Evolutionary conservation across 2,797 vertebrate genomes (phyloP).

Genomic region (Moxostoma hubbsi): DNA sequence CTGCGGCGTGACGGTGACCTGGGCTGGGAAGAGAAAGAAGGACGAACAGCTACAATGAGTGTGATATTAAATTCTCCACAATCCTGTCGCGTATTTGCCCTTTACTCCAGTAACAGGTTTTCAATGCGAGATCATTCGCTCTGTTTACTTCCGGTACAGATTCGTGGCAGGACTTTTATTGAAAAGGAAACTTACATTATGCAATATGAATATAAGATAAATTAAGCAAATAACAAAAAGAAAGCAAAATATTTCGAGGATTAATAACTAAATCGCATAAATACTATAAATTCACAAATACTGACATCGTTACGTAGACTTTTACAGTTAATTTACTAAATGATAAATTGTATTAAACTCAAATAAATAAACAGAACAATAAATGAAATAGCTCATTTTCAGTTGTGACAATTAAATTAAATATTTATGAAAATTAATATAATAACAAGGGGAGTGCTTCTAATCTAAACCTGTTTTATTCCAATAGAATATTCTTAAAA

Average conservation of each 20-base stretch:
- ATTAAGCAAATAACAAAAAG: not conserved
- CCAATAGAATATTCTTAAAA: too few relatives aligned
- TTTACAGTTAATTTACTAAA: too few relatives aligned
- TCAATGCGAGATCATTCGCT: not conserved
- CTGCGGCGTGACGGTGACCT: not conserved
- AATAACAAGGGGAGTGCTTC: too few relatives aligned
- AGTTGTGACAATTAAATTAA: too few relatives aligned
- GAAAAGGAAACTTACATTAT: not conserved
- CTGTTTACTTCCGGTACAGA: slow-evolving; percentile 19
- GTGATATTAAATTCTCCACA: not conserved
- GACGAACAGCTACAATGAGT: not conserved
- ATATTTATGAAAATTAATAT: too few relatives aligned
- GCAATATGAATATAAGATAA: not conserved
- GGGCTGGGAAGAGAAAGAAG: not conserved
- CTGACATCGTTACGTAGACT: too few relatives aligned
- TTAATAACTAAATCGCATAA: not conserved
- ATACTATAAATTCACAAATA: not conserved
- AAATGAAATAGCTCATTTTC: too few relatives aligned
- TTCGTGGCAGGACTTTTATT: not conserved
- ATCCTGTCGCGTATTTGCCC: not conserved
- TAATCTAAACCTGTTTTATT: too few relatives aligned
- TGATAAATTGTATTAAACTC: too few relatives aligned
- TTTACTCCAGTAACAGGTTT: slow-evolving; percentile 20
- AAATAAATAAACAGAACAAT: too few relatives aligned
- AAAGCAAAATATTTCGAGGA: not conserved